Evolutionary conservation across 2,888 invertebrate species (phyloP), one percentile per base, ranked within the genome.

Genomic region (Conus canariensis): DNA sequence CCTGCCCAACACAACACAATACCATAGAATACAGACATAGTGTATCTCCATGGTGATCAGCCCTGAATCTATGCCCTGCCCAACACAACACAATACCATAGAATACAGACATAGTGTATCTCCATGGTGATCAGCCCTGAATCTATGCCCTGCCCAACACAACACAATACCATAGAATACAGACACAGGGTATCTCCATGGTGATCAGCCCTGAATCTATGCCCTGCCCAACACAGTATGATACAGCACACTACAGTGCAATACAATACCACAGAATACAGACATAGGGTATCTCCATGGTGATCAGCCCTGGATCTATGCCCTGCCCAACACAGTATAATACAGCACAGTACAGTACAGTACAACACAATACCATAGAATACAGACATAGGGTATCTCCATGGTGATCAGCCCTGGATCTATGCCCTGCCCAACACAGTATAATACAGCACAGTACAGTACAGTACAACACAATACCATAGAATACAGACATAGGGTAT

Each of bases 401-500:
- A 45, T 45, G 45, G 45, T 45, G 45, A 45, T 45, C 45, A 45
- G 45, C 45, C 45, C 45, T 45, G 92, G 89, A 25, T 87, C 88
- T 19, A 93, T 91, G 45, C 92, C 87, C 30, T 91, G 85, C 95
- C 0, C 94, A 45, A 45, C 45, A 45, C 45, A 45, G 45, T 45
- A 45, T 45, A 3, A 45, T 45, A 45, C 45, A 45, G 45, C 3
- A 45, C 45, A 45, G 45, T 4, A 4, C 45, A 45, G 45, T 45
- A 45, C 30, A 30, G 30, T 30, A 30, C 30, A 30, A 2, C 2
- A 30, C 30, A 30, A 2, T 30, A 30, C 30, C 0, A 2, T 30
- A 30, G 1, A 45, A 4, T 45, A 45, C 45, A 45, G 45, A n/a
- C 56, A 10, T 19, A 30, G 3, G 89, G 85, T 7, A 89, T 9